Conservation (phyloP, 2,113 vertebrate genomes). For the Peucedramus taeniatus region DNA sequence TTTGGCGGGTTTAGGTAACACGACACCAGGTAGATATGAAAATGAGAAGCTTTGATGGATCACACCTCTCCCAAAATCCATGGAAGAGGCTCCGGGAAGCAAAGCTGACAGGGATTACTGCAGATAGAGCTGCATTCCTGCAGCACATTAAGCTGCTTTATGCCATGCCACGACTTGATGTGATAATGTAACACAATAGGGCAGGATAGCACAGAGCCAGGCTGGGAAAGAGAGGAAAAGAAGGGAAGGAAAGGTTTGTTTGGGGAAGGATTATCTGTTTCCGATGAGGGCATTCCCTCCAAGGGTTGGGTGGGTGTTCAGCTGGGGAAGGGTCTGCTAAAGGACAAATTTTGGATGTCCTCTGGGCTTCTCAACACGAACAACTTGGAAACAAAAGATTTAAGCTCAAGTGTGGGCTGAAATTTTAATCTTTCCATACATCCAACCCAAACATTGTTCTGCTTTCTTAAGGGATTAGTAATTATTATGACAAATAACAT, state of each 20-base stretch:
- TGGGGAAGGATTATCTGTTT: conserved; percentile 18
- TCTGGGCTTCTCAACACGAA: not conserved
- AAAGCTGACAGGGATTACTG: conserved; percentile 42
- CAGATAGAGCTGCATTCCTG: not conserved
- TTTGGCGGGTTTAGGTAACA: not conserved
- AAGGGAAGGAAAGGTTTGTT: not conserved
- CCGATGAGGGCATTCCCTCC: not conserved
- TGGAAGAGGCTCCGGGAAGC: not conserved
- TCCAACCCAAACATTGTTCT: conserved; percentile 59
- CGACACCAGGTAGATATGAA: not conserved
- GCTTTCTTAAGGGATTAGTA: conserved; percentile 68
- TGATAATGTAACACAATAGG: not conserved
- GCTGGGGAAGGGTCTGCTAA: not conserved
- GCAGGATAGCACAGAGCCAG: not conserved
- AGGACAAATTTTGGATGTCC: not conserved
- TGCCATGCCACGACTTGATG: conserved; percentile 36
- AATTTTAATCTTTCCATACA: not conserved
- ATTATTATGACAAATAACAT: conserved; percentile 68
- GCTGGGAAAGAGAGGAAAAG: not conserved
- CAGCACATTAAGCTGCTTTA: conserved; percentile 17
- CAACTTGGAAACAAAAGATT: not conserved
- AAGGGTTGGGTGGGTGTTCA: not conserved
- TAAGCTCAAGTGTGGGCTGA: not conserved
- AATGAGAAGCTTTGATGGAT: conserved; percentile 35
- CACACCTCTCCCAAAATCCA: not conserved